These are phyloP conservation scores for Aphrophora alni DNA, from an alignment of 2,888 invertebrate species.

Conservation along the genomic window DNA sequence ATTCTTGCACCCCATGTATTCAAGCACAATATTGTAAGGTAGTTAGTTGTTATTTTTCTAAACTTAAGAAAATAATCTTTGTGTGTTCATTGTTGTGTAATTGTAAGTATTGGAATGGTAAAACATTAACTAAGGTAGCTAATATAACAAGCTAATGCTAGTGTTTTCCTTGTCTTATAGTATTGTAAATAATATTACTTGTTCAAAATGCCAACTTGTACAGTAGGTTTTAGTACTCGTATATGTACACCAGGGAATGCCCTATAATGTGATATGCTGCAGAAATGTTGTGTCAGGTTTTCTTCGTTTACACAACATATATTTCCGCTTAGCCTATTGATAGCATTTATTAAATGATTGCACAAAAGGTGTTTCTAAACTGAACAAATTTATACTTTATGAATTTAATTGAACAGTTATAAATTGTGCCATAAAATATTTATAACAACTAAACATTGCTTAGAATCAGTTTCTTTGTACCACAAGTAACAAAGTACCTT, in stretches of 20 bases:
- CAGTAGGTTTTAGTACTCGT: background rate
- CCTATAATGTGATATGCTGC: background rate
- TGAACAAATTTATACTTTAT: too few relatives aligned
- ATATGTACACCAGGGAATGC: background rate
- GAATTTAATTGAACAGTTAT: too few relatives aligned
- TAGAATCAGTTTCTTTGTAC: too few relatives aligned
- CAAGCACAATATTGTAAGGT: background rate
- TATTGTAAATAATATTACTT: conserved; percentile 2
- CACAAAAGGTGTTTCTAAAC: too few relatives aligned
- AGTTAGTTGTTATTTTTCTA: conserved; percentile 6
- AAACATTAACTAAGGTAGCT: background rate
- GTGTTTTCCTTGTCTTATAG: background rate
- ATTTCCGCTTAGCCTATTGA: too few relatives aligned
- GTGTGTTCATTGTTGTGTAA: conserved; percentile 6
- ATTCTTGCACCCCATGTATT: conserved; percentile 9
- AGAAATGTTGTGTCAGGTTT: background rate
- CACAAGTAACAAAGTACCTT: too few relatives aligned
- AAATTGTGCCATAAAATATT: background rate
- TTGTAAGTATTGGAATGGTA: conserved; percentile 1
- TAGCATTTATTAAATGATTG: too few relatives aligned
- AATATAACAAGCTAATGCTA: background rate
- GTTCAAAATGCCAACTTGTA: conserved; percentile 7
- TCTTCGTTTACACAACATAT: background rate
- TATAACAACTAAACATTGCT: too few relatives aligned
- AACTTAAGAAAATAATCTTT: background rate